A percentile compares a stretch with the other conserved stretches of the same genome.
Evolutionary conservation across 2,113 vertebrate species (phyloP).

Genomic region (Erythrocebus patas): DNA sequence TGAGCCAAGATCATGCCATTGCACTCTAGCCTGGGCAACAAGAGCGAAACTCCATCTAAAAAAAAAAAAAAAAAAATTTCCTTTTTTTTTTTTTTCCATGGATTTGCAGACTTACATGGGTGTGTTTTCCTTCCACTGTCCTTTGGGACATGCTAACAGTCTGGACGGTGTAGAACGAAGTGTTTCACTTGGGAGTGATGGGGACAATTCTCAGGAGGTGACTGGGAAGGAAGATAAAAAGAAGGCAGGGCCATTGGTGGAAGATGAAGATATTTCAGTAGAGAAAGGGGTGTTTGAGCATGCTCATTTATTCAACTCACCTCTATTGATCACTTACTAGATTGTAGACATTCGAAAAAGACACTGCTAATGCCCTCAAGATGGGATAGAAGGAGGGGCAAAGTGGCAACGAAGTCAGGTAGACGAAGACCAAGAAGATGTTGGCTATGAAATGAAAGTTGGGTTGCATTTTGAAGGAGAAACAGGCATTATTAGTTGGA

Average conservation of each 20-base stretch:
- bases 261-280: neutral
- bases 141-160: neutral
- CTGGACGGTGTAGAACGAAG: neutral
- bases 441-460: neutral
- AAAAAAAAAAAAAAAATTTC: too few relatives aligned
- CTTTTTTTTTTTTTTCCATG: neutral
- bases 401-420: neutral
- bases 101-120: neutral
- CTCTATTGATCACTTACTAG: neutral
- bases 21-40: too few relatives aligned
- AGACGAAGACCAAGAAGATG: neutral
- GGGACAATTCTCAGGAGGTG: neutral
- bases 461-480: conserved; percentile 23
- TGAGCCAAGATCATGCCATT: too few relatives aligned
- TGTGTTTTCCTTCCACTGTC: neutral
- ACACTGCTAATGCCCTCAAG: neutral
- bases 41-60: too few relatives aligned
- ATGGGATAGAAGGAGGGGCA: neutral
- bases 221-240: neutral
- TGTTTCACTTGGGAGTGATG: neutral
- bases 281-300: neutral
- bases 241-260: neutral
- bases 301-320: neutral
- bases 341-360: neutral
- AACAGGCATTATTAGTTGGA: neutral